These are phyloP conservation scores for Dolichotis patagonum DNA, from an alignment of 2,113 vertebrate genomes.

Conservation along the genomic window DNA sequence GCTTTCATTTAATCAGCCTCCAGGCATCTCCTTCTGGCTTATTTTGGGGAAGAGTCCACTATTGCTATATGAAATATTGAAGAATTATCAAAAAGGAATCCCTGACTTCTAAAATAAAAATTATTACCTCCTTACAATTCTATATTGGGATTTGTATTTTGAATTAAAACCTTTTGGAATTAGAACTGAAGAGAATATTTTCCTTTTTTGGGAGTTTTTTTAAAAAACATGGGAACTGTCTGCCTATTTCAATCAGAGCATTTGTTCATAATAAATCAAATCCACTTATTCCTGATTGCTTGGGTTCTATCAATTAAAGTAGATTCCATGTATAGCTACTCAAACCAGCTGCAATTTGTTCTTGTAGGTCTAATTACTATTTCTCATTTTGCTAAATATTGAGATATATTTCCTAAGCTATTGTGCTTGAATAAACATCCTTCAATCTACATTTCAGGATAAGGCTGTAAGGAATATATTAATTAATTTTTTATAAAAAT, in stretches of 20 bases:
- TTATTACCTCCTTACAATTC: slow-evolving; percentile 45
- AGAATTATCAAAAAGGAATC: slow-evolving; percentile 46
- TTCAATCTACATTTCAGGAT: slow-evolving; percentile 24
- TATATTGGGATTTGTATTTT: slow-evolving; percentile 52
- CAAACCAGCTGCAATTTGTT: background rate
- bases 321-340: background rate
- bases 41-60: slow-evolving; percentile 24
- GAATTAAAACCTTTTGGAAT: slow-evolving; percentile 43
- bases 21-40: background rate
- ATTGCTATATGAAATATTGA: slow-evolving; percentile 30
- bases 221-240: background rate
- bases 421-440: slow-evolving; percentile 22
- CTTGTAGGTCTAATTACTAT: slow-evolving; percentile 8
- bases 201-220: slow-evolving; percentile 10
- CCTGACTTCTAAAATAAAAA: slow-evolving; percentile 69
- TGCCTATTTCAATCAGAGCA: background rate
- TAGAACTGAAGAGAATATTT: slow-evolving; percentile 2
- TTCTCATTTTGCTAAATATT: slow-evolving; percentile 60
- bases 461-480: slow-evolving; percentile 16
- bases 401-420: slow-evolving; percentile 53
- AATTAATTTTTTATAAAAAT: slow-evolving; percentile 57
- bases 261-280: background rate
- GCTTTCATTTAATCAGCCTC: slow-evolving; percentile 17
- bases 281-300: background rate
- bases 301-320: slow-evolving; percentile 31